A percentile compares a stretch with the other conserved stretches of the same genome.
Conservation (phyloP, 2,797 vertebrate species). For the Odontamblyopus rebecca region DNA sequence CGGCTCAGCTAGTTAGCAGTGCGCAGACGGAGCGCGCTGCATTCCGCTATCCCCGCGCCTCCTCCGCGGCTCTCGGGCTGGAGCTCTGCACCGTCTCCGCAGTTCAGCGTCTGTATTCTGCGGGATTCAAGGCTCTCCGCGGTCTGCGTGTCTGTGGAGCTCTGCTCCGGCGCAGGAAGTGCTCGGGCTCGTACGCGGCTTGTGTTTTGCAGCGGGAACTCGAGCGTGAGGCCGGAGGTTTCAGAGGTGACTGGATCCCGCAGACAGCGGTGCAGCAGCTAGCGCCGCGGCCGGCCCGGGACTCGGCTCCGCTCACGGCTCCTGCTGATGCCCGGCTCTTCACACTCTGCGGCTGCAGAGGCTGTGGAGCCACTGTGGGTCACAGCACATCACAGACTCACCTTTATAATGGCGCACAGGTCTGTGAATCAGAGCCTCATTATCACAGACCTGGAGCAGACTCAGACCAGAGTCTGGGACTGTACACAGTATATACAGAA, state of each 20-base stretch:
- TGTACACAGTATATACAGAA: too few relatives aligned
- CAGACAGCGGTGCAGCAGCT: conserved; percentile 65
- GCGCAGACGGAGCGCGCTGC: conserved; percentile 24
- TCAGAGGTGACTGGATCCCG: conserved; percentile 64
- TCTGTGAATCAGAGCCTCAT: too few relatives aligned
- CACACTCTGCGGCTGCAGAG: background rate
- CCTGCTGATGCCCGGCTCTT: conserved; percentile 42
- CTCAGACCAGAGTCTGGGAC: too few relatives aligned
- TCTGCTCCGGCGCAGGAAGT: background rate
- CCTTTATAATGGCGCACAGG: background rate
- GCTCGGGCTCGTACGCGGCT: background rate
- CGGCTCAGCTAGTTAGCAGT: conserved; percentile 53
- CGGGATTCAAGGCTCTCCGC: too few relatives aligned
- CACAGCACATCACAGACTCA: background rate
- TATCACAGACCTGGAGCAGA: too few relatives aligned
- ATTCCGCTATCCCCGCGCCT: conserved; percentile 64
- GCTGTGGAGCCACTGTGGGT: conserved; percentile 14
- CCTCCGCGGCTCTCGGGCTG: conserved; percentile 3
- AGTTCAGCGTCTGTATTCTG: too few relatives aligned
- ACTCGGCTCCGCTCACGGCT: conserved; percentile 22
- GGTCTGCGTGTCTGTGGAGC: background rate
- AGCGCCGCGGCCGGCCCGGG: conserved; percentile 19
- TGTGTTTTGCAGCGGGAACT: conserved; percentile 38
- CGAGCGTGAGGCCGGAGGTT: conserved; percentile 47
- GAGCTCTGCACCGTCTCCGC: background rate